These are phyloP conservation scores for Eupithecia dodoneata DNA, from an alignment of 2,888 invertebrate genomes.

Conservation along the genomic window DNA sequence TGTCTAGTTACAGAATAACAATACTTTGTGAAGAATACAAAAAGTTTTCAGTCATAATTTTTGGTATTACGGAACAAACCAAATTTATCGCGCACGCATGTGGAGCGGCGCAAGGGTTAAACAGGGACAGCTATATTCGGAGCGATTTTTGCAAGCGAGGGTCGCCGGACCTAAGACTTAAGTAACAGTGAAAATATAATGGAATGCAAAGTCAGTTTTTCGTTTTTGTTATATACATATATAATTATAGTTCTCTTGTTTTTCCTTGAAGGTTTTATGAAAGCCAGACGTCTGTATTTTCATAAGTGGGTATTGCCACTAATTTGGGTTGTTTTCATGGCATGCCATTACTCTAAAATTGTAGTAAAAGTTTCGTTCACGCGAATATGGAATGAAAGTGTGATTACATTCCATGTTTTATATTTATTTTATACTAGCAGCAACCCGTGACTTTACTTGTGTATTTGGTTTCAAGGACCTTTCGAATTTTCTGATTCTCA, in stretches of 20 bases:
- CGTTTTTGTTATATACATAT: not conserved
- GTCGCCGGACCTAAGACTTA: too few relatives aligned
- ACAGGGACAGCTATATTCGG: too few relatives aligned
- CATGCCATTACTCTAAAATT: conserved; percentile 19
- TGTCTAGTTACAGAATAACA: too few relatives aligned
- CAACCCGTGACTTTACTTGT: not conserved
- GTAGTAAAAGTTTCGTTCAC: conserved; percentile 18
- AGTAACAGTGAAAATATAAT: not conserved
- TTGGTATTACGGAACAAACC: too few relatives aligned
- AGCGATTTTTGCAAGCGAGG: too few relatives aligned
- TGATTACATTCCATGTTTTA: conserved; percentile 30
- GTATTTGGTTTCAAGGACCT: not conserved
- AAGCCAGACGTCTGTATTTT: not conserved
- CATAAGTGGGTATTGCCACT: not conserved
- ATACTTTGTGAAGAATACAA: too few relatives aligned
- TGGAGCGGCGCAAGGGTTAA: too few relatives aligned
- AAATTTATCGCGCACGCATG: too few relatives aligned
- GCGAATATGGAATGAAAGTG: conserved; percentile 32
- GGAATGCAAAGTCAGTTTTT: not conserved
- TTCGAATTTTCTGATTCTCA: not conserved
- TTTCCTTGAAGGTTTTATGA: not conserved
- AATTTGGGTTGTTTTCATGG: conserved; percentile 16
- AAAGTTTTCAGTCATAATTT: too few relatives aligned
- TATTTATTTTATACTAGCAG: conserved; percentile 1
- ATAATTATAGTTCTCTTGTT: not conserved